phyloP scores from a whole-genome alignment of 2,888 invertebrate genomes.

The Allophyes oxyacanthae region DNA sequence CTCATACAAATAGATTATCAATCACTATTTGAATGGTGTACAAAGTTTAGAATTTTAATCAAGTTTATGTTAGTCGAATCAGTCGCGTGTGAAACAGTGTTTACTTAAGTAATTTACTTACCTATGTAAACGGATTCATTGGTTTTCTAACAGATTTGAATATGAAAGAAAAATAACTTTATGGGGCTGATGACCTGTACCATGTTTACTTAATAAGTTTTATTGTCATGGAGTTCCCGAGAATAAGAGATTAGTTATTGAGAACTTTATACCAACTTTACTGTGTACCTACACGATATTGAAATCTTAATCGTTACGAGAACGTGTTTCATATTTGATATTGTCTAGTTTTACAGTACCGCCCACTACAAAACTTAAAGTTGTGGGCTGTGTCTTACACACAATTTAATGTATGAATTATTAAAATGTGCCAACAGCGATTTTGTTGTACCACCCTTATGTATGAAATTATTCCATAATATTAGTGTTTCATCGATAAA shows the following conservation, averaged over 20 bases:
- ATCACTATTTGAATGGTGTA: constrained; percentile 6
- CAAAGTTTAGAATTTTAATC: constrained; percentile 7
- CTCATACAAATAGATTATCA: constrained; percentile 18
- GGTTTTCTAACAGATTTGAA: constrained; percentile 4
- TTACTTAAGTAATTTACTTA: neutral
- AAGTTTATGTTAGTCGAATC: constrained; percentile 4
- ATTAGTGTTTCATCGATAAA: neutral
- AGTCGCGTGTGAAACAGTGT: neutral
- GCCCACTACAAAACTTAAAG: constrained; percentile 1
- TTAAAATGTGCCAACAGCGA: neutral
- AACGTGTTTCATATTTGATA: neutral
- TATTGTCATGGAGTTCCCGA: neutral
- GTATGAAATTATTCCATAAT: neutral
- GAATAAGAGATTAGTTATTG: neutral
- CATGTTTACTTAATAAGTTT: neutral
- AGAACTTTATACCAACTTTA: neutral
- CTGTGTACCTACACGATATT: constrained; percentile 3
- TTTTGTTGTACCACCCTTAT: neutral
- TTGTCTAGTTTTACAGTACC: neutral
- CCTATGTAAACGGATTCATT: neutral
- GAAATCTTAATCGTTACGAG: constrained; percentile 13
- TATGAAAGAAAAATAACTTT: neutral
- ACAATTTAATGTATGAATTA: constrained; percentile 1
- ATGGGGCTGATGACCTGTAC: neutral
- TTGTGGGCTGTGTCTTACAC: neutral